Evolutionary conservation across 2,113 vertebrate species (phyloP).

Genomic region (Astatotilapia flaviijosephi): DNA sequence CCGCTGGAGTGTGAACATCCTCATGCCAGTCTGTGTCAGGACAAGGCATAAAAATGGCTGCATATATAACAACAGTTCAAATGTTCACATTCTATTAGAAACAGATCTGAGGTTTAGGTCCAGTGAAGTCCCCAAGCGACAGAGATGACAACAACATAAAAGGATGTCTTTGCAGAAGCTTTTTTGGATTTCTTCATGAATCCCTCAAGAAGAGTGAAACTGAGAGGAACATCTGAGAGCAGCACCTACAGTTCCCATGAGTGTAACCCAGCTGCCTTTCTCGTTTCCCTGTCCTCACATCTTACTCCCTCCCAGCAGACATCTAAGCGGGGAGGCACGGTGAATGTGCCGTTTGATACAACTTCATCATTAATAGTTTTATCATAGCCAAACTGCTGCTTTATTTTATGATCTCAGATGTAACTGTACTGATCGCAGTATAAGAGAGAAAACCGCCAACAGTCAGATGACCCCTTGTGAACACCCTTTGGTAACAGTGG

Average conservation of each 20-base stretch:
- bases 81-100: accelerated
- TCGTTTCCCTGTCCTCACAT: neutral
- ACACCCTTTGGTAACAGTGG: neutral
- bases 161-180: neutral
- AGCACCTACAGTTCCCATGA: neutral
- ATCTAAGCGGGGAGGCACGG: accelerated
- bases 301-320: neutral
- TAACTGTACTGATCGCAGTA: accelerated
- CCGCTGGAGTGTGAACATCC: accelerated
- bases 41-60: neutral
- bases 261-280: neutral
- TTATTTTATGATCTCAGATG: neutral
- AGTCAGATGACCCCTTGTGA: neutral
- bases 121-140: neutral
- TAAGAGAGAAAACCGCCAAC: neutral
- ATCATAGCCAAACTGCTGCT: neutral
- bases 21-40: neutral
- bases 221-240: neutral
- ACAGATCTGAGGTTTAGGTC: neutral
- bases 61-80: neutral
- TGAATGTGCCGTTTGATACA: neutral
- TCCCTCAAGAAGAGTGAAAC: neutral
- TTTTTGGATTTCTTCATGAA: neutral
- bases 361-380: neutral
- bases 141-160: neutral